Evolutionary conservation across 2,113 vertebrate genomes (phyloP), one percentile per base, ranked within the genome.

Genomic region (Pristiophorus japonicus): DNA sequence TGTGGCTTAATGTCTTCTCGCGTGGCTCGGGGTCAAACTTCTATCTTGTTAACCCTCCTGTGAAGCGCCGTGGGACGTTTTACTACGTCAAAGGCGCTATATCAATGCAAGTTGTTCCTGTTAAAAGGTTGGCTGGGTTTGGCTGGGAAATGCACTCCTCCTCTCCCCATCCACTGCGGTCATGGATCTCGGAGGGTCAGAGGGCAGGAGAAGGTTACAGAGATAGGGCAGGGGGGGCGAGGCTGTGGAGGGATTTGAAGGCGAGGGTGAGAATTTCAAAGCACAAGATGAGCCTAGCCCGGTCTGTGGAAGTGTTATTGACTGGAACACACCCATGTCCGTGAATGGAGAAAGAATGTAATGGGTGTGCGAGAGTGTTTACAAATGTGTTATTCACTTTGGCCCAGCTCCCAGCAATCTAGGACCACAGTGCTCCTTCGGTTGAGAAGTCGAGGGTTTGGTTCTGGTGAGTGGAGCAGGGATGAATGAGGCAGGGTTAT

Each of bases 401-500:
- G 42, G 45, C 47, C 45, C 7, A 47, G 5, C 20, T 47, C 45
- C 10, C 45, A 87, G 22, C 84, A 87, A 2, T 2, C 84, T 51
- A 87, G 20, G 51, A 27, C 45, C 45, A 87, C 24, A 12, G 45
- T 11, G 22, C 84, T 12, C 10, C 84, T 51, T 87, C 20, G 0
- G 27, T 51, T 87, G 84, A 51, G 84, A 87, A 47, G 45, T 47
- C 81, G 51, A 78, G 42, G 5, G 42, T 47, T 45, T 85, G 81
- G 45, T 47, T 20, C 81, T 84, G 27, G 22, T 38, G 38, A 81
- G 75, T 87, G 78, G 38, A 45, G 78, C 78, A 24, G 45, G 45
- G 30, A 87, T 87, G 84, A 87, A 87, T 87, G 24, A 87, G 84
- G 45, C 47, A 51, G 84, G 84, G 38, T 87, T 87, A 24, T 87